phyloP scores from a whole-genome alignment of 2,888 invertebrate species.

The Slavum lentiscoides region DNA sequence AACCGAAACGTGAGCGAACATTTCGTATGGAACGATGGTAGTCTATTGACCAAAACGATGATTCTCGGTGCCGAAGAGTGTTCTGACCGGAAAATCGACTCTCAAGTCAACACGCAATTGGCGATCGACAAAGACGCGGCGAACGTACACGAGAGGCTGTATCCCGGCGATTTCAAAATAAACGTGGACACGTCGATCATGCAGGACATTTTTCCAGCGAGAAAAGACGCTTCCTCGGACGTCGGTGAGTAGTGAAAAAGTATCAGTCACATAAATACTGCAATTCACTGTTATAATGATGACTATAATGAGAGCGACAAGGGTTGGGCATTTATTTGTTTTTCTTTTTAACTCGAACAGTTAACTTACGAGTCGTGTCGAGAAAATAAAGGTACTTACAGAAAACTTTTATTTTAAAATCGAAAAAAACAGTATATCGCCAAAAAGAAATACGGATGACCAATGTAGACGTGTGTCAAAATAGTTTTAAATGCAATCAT shows the following conservation, averaged over 20 bases:
- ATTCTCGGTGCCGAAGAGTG: constrained; percentile 33
- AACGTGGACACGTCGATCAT: neutral
- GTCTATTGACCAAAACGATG: constrained; percentile 30
- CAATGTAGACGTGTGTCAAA: too few species aligned
- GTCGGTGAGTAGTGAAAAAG: neutral
- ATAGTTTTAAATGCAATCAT: too few species aligned
- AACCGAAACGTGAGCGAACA: constrained; percentile 30
- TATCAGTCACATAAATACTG: too few species aligned
- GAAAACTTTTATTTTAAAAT: too few species aligned
- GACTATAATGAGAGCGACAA: neutral
- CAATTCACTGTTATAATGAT: neutral
- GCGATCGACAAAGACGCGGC: constrained; percentile 19
- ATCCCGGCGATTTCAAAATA: constrained; percentile 46
- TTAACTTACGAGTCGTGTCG: too few species aligned
- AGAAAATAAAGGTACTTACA: too few species aligned
- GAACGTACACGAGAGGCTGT: constrained; percentile 5
- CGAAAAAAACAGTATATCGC: too few species aligned
- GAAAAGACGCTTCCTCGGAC: too few species aligned
- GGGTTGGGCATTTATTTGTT: too few species aligned
- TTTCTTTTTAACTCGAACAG: too few species aligned
- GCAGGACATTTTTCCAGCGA: neutral
- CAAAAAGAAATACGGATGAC: too few species aligned
- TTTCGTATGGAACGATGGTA: constrained; percentile 29
- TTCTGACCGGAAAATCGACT: constrained; percentile 26
- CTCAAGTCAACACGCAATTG: constrained; percentile 27